These are phyloP conservation scores for Ormyrus nitidulus DNA, from an alignment of 2,888 invertebrate species.

Conservation along the genomic window DNA sequence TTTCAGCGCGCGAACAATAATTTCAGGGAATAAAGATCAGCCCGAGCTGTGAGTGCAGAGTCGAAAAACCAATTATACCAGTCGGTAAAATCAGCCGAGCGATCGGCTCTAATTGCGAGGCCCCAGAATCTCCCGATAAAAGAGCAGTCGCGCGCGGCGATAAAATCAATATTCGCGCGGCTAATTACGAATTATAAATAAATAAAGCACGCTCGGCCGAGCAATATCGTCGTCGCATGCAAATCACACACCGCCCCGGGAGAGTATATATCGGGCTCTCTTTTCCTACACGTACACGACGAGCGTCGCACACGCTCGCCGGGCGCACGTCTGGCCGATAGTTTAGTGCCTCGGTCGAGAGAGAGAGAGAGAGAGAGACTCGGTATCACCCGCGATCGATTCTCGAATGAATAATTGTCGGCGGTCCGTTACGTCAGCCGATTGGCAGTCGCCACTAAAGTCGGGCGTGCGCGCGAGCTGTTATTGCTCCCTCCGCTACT, in stretches of 20 bases:
- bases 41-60: neutral
- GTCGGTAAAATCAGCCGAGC: neutral
- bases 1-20: neutral
- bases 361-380: neutral
- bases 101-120: neutral
- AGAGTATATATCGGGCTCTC: neutral
- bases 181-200: conserved; percentile 21
- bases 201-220: neutral
- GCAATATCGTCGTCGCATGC: conserved; percentile 1
- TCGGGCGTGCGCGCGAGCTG: neutral
- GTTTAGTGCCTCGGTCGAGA: neutral
- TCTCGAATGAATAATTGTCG: conserved; percentile 50
- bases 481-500: no score
- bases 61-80: conserved; percentile 1
- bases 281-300: neutral
- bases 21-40: neutral
- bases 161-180: neutral
- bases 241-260: neutral
- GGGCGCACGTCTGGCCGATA: neutral
- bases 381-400: conserved; percentile 42
- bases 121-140: neutral
- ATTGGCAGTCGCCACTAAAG: conserved; percentile 14
- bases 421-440: conserved; percentile 38
- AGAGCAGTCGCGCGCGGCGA: neutral
- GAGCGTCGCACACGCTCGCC: neutral